Evolutionary conservation across 1,140 invertebrate species (phyloP).

Genomic region (Octopus sinensis): DNA sequence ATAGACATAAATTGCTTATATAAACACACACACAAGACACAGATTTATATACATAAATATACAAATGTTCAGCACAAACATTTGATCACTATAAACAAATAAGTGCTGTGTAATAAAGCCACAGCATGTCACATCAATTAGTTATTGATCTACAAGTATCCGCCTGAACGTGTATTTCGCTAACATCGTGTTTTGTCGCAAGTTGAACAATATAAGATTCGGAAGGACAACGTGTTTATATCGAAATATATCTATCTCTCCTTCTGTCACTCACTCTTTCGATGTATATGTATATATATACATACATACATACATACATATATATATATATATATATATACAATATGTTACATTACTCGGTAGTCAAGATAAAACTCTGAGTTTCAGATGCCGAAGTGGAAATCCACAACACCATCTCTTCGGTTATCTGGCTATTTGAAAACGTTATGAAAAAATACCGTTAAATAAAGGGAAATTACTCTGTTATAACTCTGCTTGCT

Average conservation of each 20-base stretch:
- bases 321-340: constrained; percentile 14
- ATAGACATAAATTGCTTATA: background rate
- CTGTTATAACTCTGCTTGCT: too few relatives aligned
- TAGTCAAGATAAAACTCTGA: too few relatives aligned
- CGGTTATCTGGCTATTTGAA: too few relatives aligned
- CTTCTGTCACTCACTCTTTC: background rate
- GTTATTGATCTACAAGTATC: background rate
- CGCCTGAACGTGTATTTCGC: background rate
- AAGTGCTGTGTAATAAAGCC: background rate
- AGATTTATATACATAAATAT: too few relatives aligned
- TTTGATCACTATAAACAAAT: too few relatives aligned
- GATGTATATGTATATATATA: background rate
- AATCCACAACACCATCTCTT: too few relatives aligned
- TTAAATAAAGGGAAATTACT: too few relatives aligned
- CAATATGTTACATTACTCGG: too few relatives aligned
- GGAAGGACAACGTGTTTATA: background rate
- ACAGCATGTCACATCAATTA: background rate
- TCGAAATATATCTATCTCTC: background rate
- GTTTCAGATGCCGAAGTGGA: too few relatives aligned
- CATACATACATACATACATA: constrained; percentile 12
- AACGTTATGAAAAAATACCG: too few relatives aligned
- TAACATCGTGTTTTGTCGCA: background rate
- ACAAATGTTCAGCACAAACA: too few relatives aligned
- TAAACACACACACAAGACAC: too few relatives aligned
- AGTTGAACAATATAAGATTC: background rate